Conservation (phyloP, 2,888 invertebrate species). For the Iphiclides podalirius region DNA sequence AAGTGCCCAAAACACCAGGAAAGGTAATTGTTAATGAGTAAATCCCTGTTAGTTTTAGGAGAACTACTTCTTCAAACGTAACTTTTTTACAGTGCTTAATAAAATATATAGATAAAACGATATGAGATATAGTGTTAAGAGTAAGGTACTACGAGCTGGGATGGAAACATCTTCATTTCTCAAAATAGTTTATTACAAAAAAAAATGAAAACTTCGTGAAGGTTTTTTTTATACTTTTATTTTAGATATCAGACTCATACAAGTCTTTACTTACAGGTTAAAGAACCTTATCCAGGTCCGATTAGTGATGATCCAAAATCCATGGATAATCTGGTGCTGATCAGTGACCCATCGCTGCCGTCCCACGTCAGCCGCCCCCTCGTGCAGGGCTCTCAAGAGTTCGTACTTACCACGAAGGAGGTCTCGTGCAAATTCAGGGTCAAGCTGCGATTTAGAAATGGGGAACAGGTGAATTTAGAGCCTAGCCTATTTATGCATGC, state of each 20-base stretch:
- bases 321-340: slow-evolving; percentile 59
- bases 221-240: too few species aligned
- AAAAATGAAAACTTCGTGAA: too few species aligned
- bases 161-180: too few species aligned
- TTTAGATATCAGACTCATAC: too few species aligned
- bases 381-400: slow-evolving; percentile 54
- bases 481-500: too few species aligned
- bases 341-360: slow-evolving; percentile 58
- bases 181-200: too few species aligned
- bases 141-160: too few species aligned
- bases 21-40: slow-evolving; percentile 38
- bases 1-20: slow-evolving; percentile 70
- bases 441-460: slow-evolving; percentile 40
- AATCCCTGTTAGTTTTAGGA: too few species aligned
- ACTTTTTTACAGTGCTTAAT: too few species aligned
- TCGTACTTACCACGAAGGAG: slow-evolving; percentile 56
- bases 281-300: slow-evolving; percentile 51
- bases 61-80: too few species aligned
- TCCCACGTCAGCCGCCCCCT: slow-evolving; percentile 51
- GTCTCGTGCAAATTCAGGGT: slow-evolving; percentile 60
- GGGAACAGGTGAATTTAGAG: slow-evolving; percentile 47
- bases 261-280: slow-evolving; percentile 36
- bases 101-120: too few species aligned
- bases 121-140: too few species aligned
- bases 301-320: slow-evolving; percentile 56